Base-by-base conservation (phyloP, 2,113 vertebrate genomes). In the Cyprichromis sp. region DNA sequence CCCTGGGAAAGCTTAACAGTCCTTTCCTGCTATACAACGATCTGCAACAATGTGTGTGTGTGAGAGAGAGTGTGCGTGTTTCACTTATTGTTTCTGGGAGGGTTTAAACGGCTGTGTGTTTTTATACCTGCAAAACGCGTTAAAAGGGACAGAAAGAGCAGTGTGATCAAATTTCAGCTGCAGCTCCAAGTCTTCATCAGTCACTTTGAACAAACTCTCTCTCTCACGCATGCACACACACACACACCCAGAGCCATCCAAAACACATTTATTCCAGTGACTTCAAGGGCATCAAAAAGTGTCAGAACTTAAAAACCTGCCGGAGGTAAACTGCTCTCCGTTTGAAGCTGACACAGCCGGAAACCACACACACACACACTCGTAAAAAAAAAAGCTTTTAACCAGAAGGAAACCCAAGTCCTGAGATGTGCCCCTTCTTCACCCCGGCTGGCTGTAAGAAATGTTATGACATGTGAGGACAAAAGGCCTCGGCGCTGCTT, bases 11-110 rank as follows among this genome's bases (percentile, higher is more conserved):
- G 76, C 45, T 83, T 87, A 80, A 79, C 90, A 80, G 59, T 82
- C 80, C 55, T 93, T 95, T 95, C 95, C 95, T 94, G 91, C 87
- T 53, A 88, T 90, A 93, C 87, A 91, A 86, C 71, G 57, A 61
- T 38, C 57, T 6, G 7, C 14, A 40, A 55, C 16, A 24, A 81
- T 91, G 76, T 85, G 80, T 83, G 52, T 80, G 40, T 73, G 68
- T 68, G 83, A 61, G 87, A 84, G 87, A 84, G 57, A 10, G 80
- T 81, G 54, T 81, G 45, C 26, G 57, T 82, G 66, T 63, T 78
- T 78, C 2, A 31, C 4, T 34, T 78, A 78, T 52, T 78, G 73
- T 78, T 78, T 78, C 16, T 31, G 45, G 42, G 73, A 31, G 45
- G 26, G 26, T 78, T 47, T 50, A n/a, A 82, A 31, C 1, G 13